These are phyloP conservation scores for Graphium colonna DNA, from an alignment of 2,888 invertebrate species.

Conservation along the genomic window DNA sequence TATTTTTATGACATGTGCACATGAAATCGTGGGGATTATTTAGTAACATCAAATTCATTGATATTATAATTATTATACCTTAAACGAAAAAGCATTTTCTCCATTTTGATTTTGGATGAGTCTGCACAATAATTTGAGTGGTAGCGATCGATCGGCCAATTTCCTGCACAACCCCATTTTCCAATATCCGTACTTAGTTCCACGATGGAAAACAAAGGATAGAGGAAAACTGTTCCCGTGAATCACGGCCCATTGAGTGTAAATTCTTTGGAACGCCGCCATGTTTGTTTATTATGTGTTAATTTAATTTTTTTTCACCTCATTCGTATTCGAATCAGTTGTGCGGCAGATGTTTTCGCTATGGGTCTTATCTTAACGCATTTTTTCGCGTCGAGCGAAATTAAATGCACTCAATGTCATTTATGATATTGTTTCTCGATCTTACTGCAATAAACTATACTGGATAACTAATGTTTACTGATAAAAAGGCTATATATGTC, in stretches of 20 bases:
- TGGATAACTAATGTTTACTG: not conserved
- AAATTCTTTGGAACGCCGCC: slow-evolving; percentile 21
- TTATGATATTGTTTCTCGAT: not conserved
- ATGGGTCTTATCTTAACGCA: slow-evolving; percentile 5
- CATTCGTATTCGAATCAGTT: slow-evolving; percentile 15
- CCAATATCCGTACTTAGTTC: slow-evolving; percentile 67
- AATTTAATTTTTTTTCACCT: slow-evolving; percentile 9
- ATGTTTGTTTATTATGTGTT: slow-evolving; percentile 21
- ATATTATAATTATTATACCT: not conserved
- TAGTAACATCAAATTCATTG: not conserved
- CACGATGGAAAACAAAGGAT: slow-evolving; percentile 27
- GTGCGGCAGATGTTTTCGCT: slow-evolving; percentile 11
- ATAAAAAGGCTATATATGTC: slow-evolving; percentile 5
- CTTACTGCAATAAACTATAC: too few relatives aligned
- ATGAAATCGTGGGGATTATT: not conserved
- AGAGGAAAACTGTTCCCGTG: slow-evolving; percentile 19
- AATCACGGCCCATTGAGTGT: slow-evolving; percentile 21
- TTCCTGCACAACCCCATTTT: slow-evolving; percentile 73
- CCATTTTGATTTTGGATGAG: slow-evolving; percentile 40
- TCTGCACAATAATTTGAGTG: slow-evolving; percentile 62
- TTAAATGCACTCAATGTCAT: not conserved
- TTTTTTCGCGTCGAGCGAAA: not conserved
- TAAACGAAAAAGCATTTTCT: not conserved
- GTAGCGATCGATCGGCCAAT: slow-evolving; percentile 57
- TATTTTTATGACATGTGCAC: not conserved